Conservation (phyloP, 2,113 vertebrate genomes). For the Pandion haliaetus region DNA sequence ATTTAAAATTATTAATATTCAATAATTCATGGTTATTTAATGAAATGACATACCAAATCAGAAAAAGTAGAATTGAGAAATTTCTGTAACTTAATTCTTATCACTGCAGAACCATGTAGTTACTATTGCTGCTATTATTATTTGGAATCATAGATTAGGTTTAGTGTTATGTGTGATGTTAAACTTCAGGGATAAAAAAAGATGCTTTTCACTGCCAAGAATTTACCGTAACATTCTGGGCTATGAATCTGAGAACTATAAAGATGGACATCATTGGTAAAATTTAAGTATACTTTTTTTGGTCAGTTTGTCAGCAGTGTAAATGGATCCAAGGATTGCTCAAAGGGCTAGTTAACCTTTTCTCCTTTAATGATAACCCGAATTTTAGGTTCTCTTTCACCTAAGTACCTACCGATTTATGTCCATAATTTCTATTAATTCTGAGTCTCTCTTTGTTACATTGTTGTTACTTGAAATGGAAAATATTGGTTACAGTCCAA, state of each 20-base stretch:
- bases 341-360: conserved; percentile 8
- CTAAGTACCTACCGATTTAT: background rate
- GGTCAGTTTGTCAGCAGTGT: background rate
- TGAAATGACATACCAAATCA: conserved; percentile 30
- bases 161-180: background rate
- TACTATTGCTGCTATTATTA: background rate
- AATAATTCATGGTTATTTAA: conserved; percentile 34
- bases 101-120: background rate
- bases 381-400: conserved; percentile 18
- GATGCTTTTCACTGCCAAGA: background rate
- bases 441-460: conserved; percentile 1
- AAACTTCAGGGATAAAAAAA: background rate
- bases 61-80: background rate
- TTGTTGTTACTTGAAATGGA: conserved; percentile 53
- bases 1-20: conserved; percentile 23
- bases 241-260: background rate
- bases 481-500: conserved; percentile 55
- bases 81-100: conserved; percentile 5
- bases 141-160: background rate
- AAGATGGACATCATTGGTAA: background rate
- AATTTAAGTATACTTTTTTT: background rate
- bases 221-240: background rate
- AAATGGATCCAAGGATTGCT: background rate
- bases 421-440: conserved; percentile 40
- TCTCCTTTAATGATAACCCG: background rate